Percentiles rank a stretch among this genome's conserved stretches.
phyloP scores from a whole-genome alignment of 2,113 vertebrate genomes.

The Himantopus leucocephalus region DNA sequence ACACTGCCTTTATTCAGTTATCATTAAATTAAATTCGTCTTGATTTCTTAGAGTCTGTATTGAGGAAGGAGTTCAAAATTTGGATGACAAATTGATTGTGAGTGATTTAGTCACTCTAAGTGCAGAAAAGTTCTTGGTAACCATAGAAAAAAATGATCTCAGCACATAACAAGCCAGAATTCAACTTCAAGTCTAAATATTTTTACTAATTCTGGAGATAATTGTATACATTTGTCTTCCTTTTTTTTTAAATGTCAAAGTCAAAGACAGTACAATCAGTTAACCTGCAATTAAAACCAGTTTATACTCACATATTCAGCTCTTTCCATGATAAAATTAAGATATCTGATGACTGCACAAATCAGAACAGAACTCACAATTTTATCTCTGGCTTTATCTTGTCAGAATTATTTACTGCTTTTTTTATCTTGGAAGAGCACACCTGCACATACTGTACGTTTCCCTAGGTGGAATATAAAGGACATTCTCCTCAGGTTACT shows the following conservation, averaged over 20 bases:
- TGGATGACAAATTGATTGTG: background rate
- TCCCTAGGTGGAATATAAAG: background rate
- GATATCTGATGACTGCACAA: conserved; percentile 29
- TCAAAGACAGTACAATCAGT: background rate
- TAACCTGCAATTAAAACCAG: conserved; percentile 31
- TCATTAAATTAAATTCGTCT: background rate
- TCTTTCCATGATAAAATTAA: conserved; percentile 45
- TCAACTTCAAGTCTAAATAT: background rate
- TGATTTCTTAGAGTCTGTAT: background rate
- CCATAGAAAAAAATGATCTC: background rate
- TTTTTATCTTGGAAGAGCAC: conserved; percentile 2
- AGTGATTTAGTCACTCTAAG: background rate
- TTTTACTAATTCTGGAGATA: background rate
- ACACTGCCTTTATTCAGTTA: background rate
- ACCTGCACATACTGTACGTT: background rate
- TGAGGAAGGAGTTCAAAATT: background rate
- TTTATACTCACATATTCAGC: background rate
- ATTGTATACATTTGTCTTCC: background rate
- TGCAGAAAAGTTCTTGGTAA: background rate
- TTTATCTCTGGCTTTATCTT: conserved; percentile 44
- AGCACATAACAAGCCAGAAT: background rate
- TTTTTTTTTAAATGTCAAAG: background rate
- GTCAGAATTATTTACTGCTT: conserved; percentile 20
- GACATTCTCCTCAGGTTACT: background rate
- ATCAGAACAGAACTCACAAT: conserved; percentile 27